Evolutionary conservation across 2,888 invertebrate species (phyloP), one percentile per base, ranked within the genome.

Genomic region (Morinoia aosen): DNA sequence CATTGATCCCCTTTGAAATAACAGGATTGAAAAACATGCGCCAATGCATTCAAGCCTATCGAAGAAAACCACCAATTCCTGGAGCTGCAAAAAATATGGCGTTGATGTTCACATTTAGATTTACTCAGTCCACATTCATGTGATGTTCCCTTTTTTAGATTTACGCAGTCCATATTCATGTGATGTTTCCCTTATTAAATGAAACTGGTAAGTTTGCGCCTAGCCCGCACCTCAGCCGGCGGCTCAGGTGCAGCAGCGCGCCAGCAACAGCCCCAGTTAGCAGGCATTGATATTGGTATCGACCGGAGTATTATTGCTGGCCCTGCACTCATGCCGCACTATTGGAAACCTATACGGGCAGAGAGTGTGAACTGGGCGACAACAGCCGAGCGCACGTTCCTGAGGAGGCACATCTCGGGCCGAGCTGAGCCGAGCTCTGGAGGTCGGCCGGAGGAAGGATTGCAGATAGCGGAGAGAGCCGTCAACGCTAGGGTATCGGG

Each of bases 261-360:
- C 14, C 39, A 90, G 40, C 40, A 90, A 90, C 90, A 90, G 90
- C 90, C 19, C 90, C 40, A 90, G 90, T 90, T 90, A 90, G 90
- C 90, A 40, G 90, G 90, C 90, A 93, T 33, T 93, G 93, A 93
- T 93, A 93, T 93, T 93, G 93, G 93, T 57, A 93, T 56, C 48
- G 93, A 90, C 57, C 57, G 57, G 56, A 33, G 93, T 93, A 93
- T 93, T 93, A 93, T 57, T 93, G 93, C 93, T 56, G 11, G 57
- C 58, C 56, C 48, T 57, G 93, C 93, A 57, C 57, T 57, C 33
- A 48, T 57, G 93, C 93, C 33, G 57, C 57, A 93, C 57, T 93
- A 93, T 93, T 93, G 93, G 93, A 93, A 93, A 93, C 93, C 93
- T 56, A 93, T 93, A 57, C 58, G 56, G 25, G 93, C 57, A 93